Evolutionary conservation across 1,140 invertebrate species (phyloP), one percentile per base, ranked within the genome.

Genomic region (Drosophila oshimai): DNA sequence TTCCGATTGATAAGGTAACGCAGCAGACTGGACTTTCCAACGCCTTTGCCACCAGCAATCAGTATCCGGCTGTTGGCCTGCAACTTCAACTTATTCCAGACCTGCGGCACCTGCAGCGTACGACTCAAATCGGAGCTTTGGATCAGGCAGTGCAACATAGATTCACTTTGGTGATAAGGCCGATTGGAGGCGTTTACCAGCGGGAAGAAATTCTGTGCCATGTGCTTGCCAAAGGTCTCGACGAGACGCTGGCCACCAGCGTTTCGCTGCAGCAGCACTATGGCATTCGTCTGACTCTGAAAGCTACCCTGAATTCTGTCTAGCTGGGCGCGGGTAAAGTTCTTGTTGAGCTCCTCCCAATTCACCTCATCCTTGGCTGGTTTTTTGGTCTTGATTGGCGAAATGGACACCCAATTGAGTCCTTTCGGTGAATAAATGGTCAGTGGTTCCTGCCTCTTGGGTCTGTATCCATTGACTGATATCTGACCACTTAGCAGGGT

Each of bases 1-100:
- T 93, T 60, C 6, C 90, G 92, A 74, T 96, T 96, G 1, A 95
- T 89, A 0, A 96, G 58, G 87, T 93, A 95, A 22, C 94, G 91
- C 1, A 93, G 71, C 5, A 94, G 90, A 4, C 95, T 95, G 2
- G 95, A 96, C 90, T 97, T 97, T 13, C 96, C 96, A 4, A 94
- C 94, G 41, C 92, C 92, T 90, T 95, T 95, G 0, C 95, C 95
- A 29, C 96, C 96, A 53, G 92, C 90, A 1, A 95, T 53, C 4
- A 95, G 62, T 2, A 91, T 53, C 10, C 89, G 89, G 9, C 67
- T 77, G 24, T 17, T 20, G 0, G 24, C 10, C 20, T 58, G 57
- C 17, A 90, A 1, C 41, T 62, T 46, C 70, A 91, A 24, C 28
- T 75, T 49, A 26, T 53, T 60, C 90, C 92, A 93, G 17, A 90